Conservation (phyloP, 2,888 invertebrate genomes). For the Lathronympha strigana region DNA sequence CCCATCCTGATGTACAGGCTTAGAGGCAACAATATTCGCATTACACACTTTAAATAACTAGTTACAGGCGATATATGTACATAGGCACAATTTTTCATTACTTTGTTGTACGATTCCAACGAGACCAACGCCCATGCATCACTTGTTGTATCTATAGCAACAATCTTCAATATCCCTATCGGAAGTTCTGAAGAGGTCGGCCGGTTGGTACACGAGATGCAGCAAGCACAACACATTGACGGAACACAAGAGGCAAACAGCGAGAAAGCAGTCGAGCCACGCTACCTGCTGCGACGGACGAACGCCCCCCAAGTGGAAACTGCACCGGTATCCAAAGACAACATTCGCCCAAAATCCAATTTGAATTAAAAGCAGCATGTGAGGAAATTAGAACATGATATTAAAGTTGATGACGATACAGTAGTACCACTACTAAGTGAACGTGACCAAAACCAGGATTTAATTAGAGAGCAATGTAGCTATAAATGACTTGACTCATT, state of each 20-base stretch:
- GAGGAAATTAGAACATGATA: conserved; percentile 76
- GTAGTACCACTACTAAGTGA: conserved; percentile 31
- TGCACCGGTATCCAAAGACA: conserved; percentile 67
- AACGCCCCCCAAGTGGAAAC: conserved; percentile 82
- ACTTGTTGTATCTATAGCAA: conserved; percentile 66
- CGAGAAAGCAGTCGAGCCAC: conserved; percentile 89
- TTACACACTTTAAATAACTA: conserved; percentile 22
- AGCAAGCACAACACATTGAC: conserved; percentile 87
- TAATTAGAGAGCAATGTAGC: not conserved
- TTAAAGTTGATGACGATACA: conserved; percentile 32
- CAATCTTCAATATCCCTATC: conserved; percentile 71
- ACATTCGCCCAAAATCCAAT: conserved; percentile 64
- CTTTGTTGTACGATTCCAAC: conserved; percentile 15
- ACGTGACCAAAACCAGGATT: not conserved
- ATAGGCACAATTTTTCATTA: conserved; percentile 34
- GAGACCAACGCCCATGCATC: conserved; percentile 47
- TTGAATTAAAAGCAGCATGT: conserved; percentile 79
- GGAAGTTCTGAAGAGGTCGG: conserved; percentile 56
- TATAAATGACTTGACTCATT: conserved; percentile 10
- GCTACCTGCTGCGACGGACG: conserved; percentile 92
- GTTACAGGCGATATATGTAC: conserved; percentile 29
- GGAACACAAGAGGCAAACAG: conserved; percentile 87
- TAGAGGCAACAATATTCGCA: conserved; percentile 16
- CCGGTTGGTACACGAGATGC: conserved; percentile 82
- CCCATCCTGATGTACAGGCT: conserved; percentile 27